A percentile compares a stretch with the other conserved stretches of the same genome.
phyloP scores from a whole-genome alignment of 2,888 invertebrate genomes.

The Dusona sp. region DNA sequence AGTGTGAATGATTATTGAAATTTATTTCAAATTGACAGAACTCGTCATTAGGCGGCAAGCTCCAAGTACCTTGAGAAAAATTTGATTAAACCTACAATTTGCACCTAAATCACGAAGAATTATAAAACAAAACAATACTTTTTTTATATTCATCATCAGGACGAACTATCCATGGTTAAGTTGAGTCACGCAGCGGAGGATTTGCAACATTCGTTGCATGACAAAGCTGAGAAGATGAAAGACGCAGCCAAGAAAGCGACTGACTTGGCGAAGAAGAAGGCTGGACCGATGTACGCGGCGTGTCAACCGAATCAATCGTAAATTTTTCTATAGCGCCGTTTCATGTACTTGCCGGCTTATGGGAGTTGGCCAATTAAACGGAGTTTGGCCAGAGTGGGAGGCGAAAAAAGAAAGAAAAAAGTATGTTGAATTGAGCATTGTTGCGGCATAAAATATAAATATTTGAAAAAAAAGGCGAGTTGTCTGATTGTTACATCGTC shows the following conservation, averaged over 20 bases:
- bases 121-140: slow-evolving; percentile 15
- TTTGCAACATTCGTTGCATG: slow-evolving; percentile 81
- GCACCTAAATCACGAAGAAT: slow-evolving; percentile 1
- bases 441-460: not conserved
- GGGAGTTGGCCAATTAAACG: slow-evolving; percentile 10
- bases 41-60: slow-evolving; percentile 2
- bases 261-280: slow-evolving; percentile 89
- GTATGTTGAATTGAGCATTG: slow-evolving; percentile 3
- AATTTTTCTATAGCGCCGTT: slow-evolving; percentile 42
- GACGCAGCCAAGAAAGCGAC: slow-evolving; percentile 93
- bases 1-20: not conserved
- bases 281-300: slow-evolving; percentile 85
- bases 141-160: slow-evolving; percentile 71
- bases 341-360: not conserved
- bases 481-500: slow-evolving; percentile 11
- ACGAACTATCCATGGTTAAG: slow-evolving; percentile 76
- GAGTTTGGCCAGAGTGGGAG: slow-evolving; percentile 4
- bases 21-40: slow-evolving; percentile 22
- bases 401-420: not conserved
- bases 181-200: slow-evolving; percentile 81
- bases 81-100: slow-evolving; percentile 10
- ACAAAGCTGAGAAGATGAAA: slow-evolving; percentile 88
- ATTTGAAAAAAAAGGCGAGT: slow-evolving; percentile 9
- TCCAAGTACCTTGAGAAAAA: slow-evolving; percentile 26
- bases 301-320: slow-evolving; percentile 82